Evolutionary conservation across 1,140 invertebrate genomes (phyloP), one percentile per base, ranked within the genome.

Genomic region (Anadara kagoshimensis): DNA sequence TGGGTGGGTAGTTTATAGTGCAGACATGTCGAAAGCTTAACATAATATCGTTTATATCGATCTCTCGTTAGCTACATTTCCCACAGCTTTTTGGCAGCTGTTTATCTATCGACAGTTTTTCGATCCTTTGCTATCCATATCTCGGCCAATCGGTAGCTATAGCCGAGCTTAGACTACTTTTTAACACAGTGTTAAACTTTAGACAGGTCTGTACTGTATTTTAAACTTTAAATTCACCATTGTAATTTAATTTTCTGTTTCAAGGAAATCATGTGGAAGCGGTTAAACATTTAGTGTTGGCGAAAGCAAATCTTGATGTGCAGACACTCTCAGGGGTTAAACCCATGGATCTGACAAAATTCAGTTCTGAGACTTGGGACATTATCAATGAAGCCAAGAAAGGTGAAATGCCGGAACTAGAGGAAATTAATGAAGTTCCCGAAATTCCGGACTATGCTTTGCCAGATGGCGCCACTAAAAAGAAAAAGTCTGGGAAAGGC

Each of bases 351-450:
- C 61, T 82, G 58, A 64, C 73, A 1, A 58, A 56, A 22, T 70
- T 69, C 53, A 59, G 65, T 24, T 72, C 73, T 29, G 74, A 78
- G 45, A 49, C 73, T 0, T 76, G 78, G 76, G 62, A 75, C 14
- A 59, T 82, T 16, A 69, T 80, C 4, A 63, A 57, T 11, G 75
- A 70, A 54, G 76, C 76, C 22, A 69, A 62, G 43, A 57, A 74
- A 45, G 78, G 78, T n/a, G 76, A 76, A 22, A 66, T 82, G 72
- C 81, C 81, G 41, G 76, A 78, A 53, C 64, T 78, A 22, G 81
- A 78, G 12, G 76, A 76, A 66, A 73, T 69, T 29, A 72, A 51
- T 56, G 81, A 82, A 45, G 76, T 80, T 14, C 78, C 81, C 26
- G 76, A 78, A 51, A 65, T 83, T 49, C 81, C 81, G 0, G 76